Percentiles rank a stretch among this genome's conserved stretches.
phyloP scores from a whole-genome alignment of 2,797 vertebrate species.

The Hyperoplus lanceolatus region DNA sequence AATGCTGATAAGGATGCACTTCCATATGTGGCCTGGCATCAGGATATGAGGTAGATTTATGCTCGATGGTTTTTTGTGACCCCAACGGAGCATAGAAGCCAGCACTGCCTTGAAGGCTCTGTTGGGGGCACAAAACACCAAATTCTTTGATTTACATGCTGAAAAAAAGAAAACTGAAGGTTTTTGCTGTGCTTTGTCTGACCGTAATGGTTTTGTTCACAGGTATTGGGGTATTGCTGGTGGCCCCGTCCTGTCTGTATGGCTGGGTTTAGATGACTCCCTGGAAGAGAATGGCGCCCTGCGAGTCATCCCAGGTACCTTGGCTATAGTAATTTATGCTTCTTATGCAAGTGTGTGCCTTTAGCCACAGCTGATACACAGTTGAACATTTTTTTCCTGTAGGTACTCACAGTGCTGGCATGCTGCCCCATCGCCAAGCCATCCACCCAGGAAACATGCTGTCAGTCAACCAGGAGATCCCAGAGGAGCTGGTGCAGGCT shows the following conservation, averaged over 20 bases:
- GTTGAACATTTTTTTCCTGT: neutral
- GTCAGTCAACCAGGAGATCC: conserved; percentile 88
- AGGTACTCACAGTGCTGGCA: conserved; percentile 84
- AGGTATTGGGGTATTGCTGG: conserved; percentile 89
- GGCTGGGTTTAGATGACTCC: conserved; percentile 88
- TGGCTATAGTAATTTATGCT: neutral
- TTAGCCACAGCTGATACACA: neutral
- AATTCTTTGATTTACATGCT: too few species aligned
- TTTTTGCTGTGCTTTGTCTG: conserved; percentile 12
- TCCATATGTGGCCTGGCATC: conserved; percentile 89
- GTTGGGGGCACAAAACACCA: too few species aligned
- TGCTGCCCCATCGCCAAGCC: conserved; percentile 80
- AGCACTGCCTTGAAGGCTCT: too few species aligned
- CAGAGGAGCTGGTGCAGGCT: conserved; percentile 80
- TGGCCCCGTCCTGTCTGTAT: conserved; percentile 86
- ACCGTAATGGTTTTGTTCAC: conserved; percentile 16
- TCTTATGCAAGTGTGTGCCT: neutral
- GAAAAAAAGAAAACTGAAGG: neutral
- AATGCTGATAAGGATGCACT: conserved; percentile 26
- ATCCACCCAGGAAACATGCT: conserved; percentile 84
- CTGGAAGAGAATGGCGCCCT: conserved; percentile 85
- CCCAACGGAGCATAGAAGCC: too few species aligned
- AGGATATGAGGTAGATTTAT: conserved; percentile 85
- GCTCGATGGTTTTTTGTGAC: too few species aligned
- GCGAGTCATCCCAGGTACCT: conserved; percentile 87